Base-by-base conservation (phyloP, 2,888 invertebrate genomes). In the Cosmia trapezina region DNA sequence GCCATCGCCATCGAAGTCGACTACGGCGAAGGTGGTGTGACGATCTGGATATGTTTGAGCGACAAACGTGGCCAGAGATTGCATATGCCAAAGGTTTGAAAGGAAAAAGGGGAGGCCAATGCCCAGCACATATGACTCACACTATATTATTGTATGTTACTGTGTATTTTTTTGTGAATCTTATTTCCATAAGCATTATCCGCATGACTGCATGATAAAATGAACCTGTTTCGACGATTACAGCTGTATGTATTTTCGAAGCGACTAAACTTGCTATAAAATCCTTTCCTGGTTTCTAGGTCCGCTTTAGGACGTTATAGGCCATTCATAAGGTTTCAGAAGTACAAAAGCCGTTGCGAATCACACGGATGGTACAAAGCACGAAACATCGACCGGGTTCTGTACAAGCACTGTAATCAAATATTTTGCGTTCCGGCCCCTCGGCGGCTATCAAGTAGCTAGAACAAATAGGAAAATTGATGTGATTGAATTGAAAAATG, bases 391-490 rank as follows among this genome's bases (percentile, higher is more conserved):
- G 37, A 19, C 19, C n/a, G 7, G 37, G 22, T 22, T 62, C 17
- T 51, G 49, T 57, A 64, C 71, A 82, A 78, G 57, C 43, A 70
- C 43, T 49, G 51, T 33, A 80, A 77, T 81, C 74, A 80, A 65
- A 67, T 43, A 70, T 71, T 81, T 74, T 51, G 65, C 74, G 54
- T 61, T 59, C 67, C 51, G 78, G 65, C 65, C 81, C 81, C 80
- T 80, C 72, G 11, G 61, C 60, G 60, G 28, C 54, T 69, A 64
- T 64, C 56, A 45, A 57, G 73, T 53, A 51, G 11, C 65, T 71
- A 66, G 74, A 71, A 75, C 65, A 70, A 81, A 83, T 81, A 72
- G 63, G 71, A 81, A 82, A 81, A 81, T 83, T 83, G 75, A 63
- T 78, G 33, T 49, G 59, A 66, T 67, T 69, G 43, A 81, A 86